Conservation (phyloP, 2,113 vertebrate species). For the Zosterops pallidus region DNA sequence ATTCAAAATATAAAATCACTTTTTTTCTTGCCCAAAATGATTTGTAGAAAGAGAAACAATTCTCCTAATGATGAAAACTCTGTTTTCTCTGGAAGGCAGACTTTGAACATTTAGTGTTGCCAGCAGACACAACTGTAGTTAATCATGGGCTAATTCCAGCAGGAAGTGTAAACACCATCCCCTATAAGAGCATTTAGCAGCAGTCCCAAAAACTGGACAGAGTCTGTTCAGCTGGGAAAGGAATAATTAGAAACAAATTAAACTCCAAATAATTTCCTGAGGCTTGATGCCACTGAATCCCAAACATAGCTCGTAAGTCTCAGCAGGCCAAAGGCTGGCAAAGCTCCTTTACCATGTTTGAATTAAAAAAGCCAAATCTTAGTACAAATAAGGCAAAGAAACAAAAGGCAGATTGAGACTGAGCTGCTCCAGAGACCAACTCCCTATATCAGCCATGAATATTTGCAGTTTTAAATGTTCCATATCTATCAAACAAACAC, state of each 20-base stretch:
- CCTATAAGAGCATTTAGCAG: background rate
- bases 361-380: background rate
- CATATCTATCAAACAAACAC: background rate
- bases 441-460: background rate
- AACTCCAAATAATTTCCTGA: constrained; percentile 3
- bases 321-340: background rate
- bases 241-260: background rate
- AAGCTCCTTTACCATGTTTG: background rate
- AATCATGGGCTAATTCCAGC: background rate
- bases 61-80: background rate
- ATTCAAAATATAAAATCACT: background rate
- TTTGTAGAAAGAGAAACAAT: background rate
- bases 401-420: background rate
- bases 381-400: background rate
- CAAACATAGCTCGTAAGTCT: background rate
- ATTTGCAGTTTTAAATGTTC: background rate
- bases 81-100: background rate
- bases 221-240: background rate
- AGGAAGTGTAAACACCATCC: background rate
- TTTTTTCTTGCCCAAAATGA: background rate
- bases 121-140: background rate
- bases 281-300: background rate
- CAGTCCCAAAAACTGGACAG: background rate
- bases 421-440: background rate
- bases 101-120: background rate